phyloP scores from a whole-genome alignment of 2,113 vertebrate species.

The Tapirus terrestris region DNA sequence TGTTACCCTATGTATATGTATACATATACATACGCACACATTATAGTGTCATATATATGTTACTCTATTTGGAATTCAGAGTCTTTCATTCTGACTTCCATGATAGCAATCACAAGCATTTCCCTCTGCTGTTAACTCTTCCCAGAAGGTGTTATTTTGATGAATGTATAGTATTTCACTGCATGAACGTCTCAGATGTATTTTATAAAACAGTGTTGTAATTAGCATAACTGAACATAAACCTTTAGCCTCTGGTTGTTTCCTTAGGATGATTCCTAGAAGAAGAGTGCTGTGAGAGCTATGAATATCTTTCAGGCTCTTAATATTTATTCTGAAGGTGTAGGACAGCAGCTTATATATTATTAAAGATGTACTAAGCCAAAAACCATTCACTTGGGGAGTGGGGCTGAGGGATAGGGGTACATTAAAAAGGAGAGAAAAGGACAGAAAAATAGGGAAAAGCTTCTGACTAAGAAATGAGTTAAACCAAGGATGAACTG shows the following conservation, averaged over 20 bases:
- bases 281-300: not conserved
- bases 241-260: not conserved
- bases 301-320: not conserved
- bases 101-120: not conserved
- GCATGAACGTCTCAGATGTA: not conserved
- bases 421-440: not conserved
- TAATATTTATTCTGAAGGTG: constrained; percentile 19
- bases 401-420: not conserved
- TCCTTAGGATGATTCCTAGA: not conserved
- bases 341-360: not conserved
- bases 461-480: not conserved
- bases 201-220: not conserved
- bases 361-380: not conserved
- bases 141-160: constrained; percentile 12
- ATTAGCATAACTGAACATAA: not conserved
- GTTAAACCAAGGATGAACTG: not conserved
- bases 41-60: not conserved
- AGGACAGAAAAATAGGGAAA: not conserved
- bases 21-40: too few relatives aligned
- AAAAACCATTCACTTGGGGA: not conserved
- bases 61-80: not conserved
- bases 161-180: not conserved
- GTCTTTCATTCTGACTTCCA: not conserved
- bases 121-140: not conserved
- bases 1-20: not conserved